Conservation (phyloP, 2,888 invertebrate genomes). For the Eustalomyia histrio region DNA sequence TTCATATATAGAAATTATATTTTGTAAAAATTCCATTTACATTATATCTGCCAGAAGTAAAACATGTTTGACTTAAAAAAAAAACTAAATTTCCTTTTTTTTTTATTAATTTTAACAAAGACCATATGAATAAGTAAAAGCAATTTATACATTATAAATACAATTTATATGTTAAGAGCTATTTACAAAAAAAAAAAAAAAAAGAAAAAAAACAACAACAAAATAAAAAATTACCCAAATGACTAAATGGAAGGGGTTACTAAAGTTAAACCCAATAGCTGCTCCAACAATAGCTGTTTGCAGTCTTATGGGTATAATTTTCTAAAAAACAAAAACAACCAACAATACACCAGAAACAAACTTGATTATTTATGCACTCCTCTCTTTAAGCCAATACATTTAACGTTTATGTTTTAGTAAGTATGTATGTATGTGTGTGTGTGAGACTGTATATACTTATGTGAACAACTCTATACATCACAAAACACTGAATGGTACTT, state of each 20-base stretch:
- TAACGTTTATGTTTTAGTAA: slow-evolving; percentile 16
- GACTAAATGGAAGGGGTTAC: slow-evolving; percentile 1
- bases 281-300: slow-evolving; percentile 17
- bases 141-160: slow-evolving; percentile 29
- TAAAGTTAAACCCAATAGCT: neutral
- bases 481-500: slow-evolving; percentile 50
- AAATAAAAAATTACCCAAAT: slow-evolving; percentile 43
- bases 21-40: no score
- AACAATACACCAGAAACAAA: slow-evolving; percentile 28
- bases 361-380: slow-evolving; percentile 55
- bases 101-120: no score
- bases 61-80: no score
- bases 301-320: slow-evolving; percentile 50
- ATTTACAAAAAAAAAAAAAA: slow-evolving; percentile 19
- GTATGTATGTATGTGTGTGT: neutral
- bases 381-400: slow-evolving; percentile 40
- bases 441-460: neutral
- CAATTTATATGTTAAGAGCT: slow-evolving; percentile 29
- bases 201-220: no score
- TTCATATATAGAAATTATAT: no score
- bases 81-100: no score
- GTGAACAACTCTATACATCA: slow-evolving; percentile 38
- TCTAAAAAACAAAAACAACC: slow-evolving; percentile 9
- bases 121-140: neutral
- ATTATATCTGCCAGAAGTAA: no score